Base-by-base conservation (phyloP, 2,888 invertebrate species). In the Sphaerophoria taeniata region DNA sequence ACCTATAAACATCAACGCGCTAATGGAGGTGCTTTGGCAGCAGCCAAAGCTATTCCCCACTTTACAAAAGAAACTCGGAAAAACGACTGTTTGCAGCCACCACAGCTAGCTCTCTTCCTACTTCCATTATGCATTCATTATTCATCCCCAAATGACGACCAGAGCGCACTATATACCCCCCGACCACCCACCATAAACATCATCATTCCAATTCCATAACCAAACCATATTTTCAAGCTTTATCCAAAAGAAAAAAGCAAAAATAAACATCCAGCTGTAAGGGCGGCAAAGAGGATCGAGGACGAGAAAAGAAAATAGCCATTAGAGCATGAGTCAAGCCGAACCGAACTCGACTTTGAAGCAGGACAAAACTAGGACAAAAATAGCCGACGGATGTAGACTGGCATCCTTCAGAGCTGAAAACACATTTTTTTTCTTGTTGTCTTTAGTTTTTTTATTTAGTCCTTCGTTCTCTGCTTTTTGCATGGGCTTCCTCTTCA, bases 111-210 rank as follows among this genome's bases (percentile, higher is more conserved):
- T 60, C 80, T 72, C 67, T 53, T 75, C 84, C 84, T 75, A 72
- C 84, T 84, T 72, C 84, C 80, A 80, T 84, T 80, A 80, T 80
- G 75, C 72, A 75, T 76, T 84, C 84, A 84, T 84, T 84, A 84
- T 79, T 84, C 84, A 84, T 80, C 45, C 61, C 36, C 36, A 67
- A 49, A 74, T 51, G 34, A 74, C 24, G 24, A 24, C 24, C 24
- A 2, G 70, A 31, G 24, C 53, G 31, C 73, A 11, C 47, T 6
- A 55, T 7, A 7, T 4, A n/a, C 1, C 11, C 49, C 49, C 14
- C 5, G 2, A 34, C 56, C 55, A n/a, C 31, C 24, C 24, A 53
- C 9, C 24, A 51, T 12, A 9, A 24, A 9, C 55, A 33, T n/a
- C 33, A 63, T 47, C 63, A 51, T 51, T 12, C 47, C 11, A 49